Evolutionary conservation across 2,113 vertebrate genomes (phyloP).

Genomic region (Lota lota): DNA sequence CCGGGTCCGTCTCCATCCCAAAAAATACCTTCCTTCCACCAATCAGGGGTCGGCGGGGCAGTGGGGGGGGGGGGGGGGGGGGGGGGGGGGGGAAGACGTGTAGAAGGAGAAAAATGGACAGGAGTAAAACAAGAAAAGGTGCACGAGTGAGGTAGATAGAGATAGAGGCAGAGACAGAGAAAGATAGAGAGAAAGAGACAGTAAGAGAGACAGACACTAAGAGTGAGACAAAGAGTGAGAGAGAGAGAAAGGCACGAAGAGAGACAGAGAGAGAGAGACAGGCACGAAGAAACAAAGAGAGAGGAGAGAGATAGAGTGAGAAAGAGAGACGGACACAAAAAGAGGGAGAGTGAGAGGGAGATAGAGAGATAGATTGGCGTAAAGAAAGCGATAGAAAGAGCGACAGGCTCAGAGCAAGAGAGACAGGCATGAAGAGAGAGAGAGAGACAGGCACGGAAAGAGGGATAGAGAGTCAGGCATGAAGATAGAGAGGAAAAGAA

Average conservation of each 20-base stretch:
- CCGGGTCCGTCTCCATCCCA: no score
- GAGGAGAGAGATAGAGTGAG: conserved; percentile 23
- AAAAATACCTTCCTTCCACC: no score
- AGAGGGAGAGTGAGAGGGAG: neutral
- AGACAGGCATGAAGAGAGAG: neutral
- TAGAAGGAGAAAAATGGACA: no score
- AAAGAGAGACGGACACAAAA: conserved; percentile 12
- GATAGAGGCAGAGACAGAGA: neutral
- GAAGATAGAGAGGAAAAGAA: neutral
- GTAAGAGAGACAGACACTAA: no score
- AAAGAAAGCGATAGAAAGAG: conserved; percentile 2
- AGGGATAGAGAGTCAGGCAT: neutral
- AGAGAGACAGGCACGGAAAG: conserved; percentile 11
- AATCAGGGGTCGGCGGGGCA: no score
- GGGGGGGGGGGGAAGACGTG: no score
- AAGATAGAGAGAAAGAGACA: no score
- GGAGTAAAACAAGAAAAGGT: no score
- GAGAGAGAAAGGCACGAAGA: neutral
- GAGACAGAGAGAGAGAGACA: neutral
- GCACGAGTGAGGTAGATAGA: neutral
- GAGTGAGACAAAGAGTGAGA: conserved; percentile 16
- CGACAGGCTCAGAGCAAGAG: neutral
- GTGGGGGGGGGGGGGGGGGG: conserved; percentile 13
- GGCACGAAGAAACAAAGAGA: conserved; percentile 32
- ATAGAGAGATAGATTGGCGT: neutral